Conservation (phyloP, 2,797 vertebrate genomes). For the Xiphorhynchus erythropygius region DNA sequence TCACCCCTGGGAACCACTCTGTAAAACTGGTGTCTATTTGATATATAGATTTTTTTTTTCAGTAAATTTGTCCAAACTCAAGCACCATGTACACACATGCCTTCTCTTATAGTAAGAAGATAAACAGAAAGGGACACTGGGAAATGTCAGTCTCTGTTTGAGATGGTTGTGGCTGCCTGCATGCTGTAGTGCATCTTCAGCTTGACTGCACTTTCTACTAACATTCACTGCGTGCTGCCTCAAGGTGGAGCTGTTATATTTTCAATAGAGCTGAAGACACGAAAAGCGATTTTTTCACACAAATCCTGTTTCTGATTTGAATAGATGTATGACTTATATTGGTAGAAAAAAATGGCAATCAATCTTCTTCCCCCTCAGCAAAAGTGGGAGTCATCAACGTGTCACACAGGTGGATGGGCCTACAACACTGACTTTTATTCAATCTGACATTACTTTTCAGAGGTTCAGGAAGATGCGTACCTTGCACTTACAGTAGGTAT, state of each 20-base stretch:
- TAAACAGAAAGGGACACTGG: background rate
- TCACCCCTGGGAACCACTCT: background rate
- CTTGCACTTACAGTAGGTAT: conserved; percentile 1
- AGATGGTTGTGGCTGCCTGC: background rate
- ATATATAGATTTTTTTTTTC: background rate
- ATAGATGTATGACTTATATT: background rate
- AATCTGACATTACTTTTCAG: background rate
- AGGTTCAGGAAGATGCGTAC: background rate
- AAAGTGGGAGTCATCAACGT: background rate
- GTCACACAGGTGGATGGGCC: background rate
- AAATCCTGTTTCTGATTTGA: conserved; percentile 11
- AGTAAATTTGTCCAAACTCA: background rate
- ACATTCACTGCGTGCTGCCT: conserved; percentile 13
- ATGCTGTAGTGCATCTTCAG: background rate
- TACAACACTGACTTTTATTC: background rate
- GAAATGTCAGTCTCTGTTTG: background rate
- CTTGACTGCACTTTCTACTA: background rate
- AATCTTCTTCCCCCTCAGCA: background rate
- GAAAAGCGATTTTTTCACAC: background rate
- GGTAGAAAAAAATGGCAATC: conserved; percentile 7
- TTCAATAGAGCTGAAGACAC: background rate
- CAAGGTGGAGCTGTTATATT: conserved; percentile 74
- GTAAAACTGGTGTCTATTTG: background rate
- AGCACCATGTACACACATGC: background rate
- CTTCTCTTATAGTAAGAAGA: background rate